Evolutionary conservation across 2,113 vertebrate species (phyloP).

Genomic region (Chionodraco myersi): DNA sequence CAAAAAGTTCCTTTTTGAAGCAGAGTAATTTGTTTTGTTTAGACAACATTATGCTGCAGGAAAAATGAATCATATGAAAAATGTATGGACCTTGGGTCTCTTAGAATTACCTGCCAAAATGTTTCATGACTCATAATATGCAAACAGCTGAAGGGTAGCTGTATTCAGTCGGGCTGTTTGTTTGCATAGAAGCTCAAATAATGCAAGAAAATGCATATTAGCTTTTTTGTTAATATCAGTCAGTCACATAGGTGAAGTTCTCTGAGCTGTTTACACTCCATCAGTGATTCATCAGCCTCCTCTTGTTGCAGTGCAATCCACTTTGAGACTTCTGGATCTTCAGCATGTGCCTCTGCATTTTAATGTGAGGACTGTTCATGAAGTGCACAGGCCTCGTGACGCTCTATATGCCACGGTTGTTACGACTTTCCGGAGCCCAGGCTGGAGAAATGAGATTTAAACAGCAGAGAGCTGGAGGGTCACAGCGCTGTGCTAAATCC

Average conservation of each 20-base stretch:
- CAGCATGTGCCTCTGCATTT: slow-evolving; percentile 10
- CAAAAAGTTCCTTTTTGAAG: slow-evolving; percentile 47
- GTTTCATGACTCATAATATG: slow-evolving; percentile 81
- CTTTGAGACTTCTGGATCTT: not conserved
- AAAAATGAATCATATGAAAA: slow-evolving; percentile 80
- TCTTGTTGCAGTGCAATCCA: not conserved
- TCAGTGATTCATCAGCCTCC: slow-evolving; percentile 4
- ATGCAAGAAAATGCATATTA: slow-evolving; percentile 48
- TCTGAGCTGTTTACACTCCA: not conserved
- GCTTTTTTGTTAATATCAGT: slow-evolving; percentile 17
- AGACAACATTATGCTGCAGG: slow-evolving; percentile 68
- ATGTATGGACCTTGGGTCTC: slow-evolving; percentile 76
- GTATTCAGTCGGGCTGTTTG: slow-evolving; percentile 37
- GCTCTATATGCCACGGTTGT: slow-evolving; percentile 37
- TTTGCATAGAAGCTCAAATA: slow-evolving; percentile 53
- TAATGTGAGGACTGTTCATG: slow-evolving; percentile 32
- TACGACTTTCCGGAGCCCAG: slow-evolving; percentile 21
- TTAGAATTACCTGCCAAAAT: slow-evolving; percentile 83
- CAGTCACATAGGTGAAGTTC: slow-evolving; percentile 14
- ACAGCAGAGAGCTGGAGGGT: slow-evolving; percentile 57
- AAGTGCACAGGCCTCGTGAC: slow-evolving; percentile 14
- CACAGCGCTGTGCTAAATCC: slow-evolving; percentile 16
- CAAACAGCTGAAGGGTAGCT: slow-evolving; percentile 72
- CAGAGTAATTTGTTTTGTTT: slow-evolving; percentile 77
- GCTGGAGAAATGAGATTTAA: slow-evolving; percentile 63